Evolutionary conservation across 2,888 invertebrate species (phyloP), one percentile per base, ranked within the genome.

Genomic region (Drosophila trichaetosa): DNA sequence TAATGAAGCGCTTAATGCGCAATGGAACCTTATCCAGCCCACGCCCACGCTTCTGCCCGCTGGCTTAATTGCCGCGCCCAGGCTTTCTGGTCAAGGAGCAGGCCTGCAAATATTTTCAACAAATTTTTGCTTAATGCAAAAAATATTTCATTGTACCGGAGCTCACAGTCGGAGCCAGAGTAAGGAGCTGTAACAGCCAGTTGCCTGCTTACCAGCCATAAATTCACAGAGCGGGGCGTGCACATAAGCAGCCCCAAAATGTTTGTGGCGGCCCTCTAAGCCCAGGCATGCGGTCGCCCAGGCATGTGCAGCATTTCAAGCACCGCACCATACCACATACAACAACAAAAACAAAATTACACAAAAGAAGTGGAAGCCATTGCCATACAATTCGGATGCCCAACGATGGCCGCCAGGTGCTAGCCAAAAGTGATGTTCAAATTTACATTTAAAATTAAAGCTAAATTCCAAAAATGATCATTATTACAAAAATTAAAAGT

Each of bases 1-100:
- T 90, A 90, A 87, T 87, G 91, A 87, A 87, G 87, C 90, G 86
- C 86, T 89, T 90, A 90, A 89, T 85, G 90, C 87, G 82, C 73
- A 69, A 72, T 67, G 65, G 63, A 46, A 46, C 48, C 63, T 52
- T 48, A 64, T 57, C 60, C 21, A 4, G 24, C 59, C 62, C 65
- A 53, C 40, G n/a, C 57, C 51, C 21, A 40, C 2, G 18, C 13
- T 8, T 10, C 38, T 49, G 48, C 69, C 52, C 76, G 67, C 53
- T 66, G 60, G 61, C 83, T 74, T 90, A 89, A 90, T 86, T 86
- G 85, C 76, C 74, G 74, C 67, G 56, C 68, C 57, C 64, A 40
- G 57, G 34, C 56, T 56, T 66, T 46, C 66, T 75, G 87, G 84
- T 83, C 89, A 83, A 72, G 74, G 74, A 64, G 79, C 63, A 56